phyloP scores from a whole-genome alignment of 2,113 vertebrate species.

The Lonchura striata region DNA sequence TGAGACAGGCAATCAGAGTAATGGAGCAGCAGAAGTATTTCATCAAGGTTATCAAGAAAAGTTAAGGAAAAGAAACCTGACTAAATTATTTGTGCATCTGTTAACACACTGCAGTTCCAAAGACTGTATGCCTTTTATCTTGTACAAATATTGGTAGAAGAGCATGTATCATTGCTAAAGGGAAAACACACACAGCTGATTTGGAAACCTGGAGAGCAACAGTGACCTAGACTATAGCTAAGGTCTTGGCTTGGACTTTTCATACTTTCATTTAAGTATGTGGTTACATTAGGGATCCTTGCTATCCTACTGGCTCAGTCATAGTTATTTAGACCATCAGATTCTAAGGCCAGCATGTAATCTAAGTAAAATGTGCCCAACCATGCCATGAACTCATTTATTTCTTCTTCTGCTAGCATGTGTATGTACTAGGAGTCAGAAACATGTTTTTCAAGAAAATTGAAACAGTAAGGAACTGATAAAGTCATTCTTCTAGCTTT shows the following conservation, averaged over 20 bases:
- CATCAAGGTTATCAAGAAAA: conserved; percentile 8
- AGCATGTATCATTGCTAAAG: background rate
- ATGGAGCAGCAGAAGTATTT: background rate
- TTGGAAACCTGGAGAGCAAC: background rate
- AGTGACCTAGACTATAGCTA: background rate
- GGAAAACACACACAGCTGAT: background rate
- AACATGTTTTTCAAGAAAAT: background rate
- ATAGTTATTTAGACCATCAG: background rate
- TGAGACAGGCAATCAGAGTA: conserved; percentile 24
- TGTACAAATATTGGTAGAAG: background rate
- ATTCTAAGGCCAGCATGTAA: background rate
- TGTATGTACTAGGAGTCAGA: background rate
- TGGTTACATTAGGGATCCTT: background rate
- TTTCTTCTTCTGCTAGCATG: background rate
- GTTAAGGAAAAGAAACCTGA: background rate
- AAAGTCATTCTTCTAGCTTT: background rate
- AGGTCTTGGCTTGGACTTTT: background rate
- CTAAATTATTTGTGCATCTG: background rate
- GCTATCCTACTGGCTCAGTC: background rate
- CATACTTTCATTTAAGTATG: background rate
- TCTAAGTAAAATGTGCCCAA: background rate
- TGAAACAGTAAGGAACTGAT: background rate
- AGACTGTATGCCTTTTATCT: background rate
- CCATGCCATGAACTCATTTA: background rate
- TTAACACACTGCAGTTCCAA: background rate